Evolutionary conservation across 2,797 vertebrate species (phyloP), one percentile per base, ranked within the genome.

Genomic region (Smutsia gigantea): DNA sequence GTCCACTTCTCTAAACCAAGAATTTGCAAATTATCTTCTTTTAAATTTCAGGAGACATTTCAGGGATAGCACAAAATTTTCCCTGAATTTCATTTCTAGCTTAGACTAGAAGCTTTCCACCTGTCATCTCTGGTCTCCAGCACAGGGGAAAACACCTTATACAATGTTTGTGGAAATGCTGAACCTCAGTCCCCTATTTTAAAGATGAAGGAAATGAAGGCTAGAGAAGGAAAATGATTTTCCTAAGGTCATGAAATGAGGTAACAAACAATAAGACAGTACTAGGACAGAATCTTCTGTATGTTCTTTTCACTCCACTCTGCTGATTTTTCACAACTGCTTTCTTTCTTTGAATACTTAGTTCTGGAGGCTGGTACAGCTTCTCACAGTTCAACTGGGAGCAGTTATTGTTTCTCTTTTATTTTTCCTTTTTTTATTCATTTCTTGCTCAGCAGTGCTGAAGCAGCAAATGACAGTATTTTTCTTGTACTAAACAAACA

Each of bases 401-500:
- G 63, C 42, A 93, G 78, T 96, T 72, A 63, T 68, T 77, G 46
- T 88, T 90, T 91, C n/a, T 79, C 23, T 91, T 96, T 97, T 96
- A 94, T 74, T 94, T 93, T 90, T 97, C 90, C 94, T 82, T 94
- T 84, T 69, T 97, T 97, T 87, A 83, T 95, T 92, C 79, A 97
- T 94, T 95, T 97, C 49, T 89, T 94, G 68, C 31, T 71, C 83
- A 93, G 84, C 93, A 94, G 78, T 0, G 0, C 83, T 81, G 82
- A 97, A 97, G 74, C 89, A 6, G 1, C 90, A 97, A 98, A 68
- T 82, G 51, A 92, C 84, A 96, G 87, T 87, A 96, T 66, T 97
- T 78, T 95, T 96, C 90, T 96, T 94, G 90, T 84, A 95, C 42
- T 78, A 95, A 92, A 97, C 95, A 98, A 98, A 98, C 95, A 94